A percentile compares a stretch with the other conserved stretches of the same genome.
phyloP scores from a whole-genome alignment of 1,140 invertebrate species.

The Leptoteleia sp. region DNA sequence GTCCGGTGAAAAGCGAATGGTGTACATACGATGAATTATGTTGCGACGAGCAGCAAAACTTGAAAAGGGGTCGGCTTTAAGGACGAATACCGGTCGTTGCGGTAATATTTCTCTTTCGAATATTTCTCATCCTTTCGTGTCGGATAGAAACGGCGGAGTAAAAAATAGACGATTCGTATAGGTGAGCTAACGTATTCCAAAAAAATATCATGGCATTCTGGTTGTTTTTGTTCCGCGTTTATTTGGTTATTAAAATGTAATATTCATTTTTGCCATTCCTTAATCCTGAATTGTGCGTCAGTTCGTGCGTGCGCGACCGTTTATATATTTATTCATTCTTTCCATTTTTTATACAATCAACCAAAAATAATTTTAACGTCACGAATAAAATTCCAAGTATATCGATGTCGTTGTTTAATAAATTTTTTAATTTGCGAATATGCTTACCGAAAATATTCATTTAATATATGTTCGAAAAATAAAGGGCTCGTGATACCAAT shows the following conservation, averaged over 20 bases:
- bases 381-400: too few relatives aligned
- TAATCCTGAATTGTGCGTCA: too few relatives aligned
- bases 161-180: slow-evolving; percentile 62
- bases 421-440: too few relatives aligned
- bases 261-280: too few relatives aligned
- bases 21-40: slow-evolving; percentile 60
- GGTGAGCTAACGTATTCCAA: slow-evolving; percentile 32
- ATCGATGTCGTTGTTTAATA: too few relatives aligned
- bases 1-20: slow-evolving; percentile 35
- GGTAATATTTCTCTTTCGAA: slow-evolving; percentile 66
- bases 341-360: too few relatives aligned
- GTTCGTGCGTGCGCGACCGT: too few relatives aligned
- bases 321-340: too few relatives aligned
- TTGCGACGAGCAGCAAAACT: slow-evolving; percentile 57
- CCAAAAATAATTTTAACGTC: too few relatives aligned
- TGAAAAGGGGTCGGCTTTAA: slow-evolving; percentile 58
- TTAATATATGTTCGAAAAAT: too few relatives aligned
- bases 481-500: too few relatives aligned
- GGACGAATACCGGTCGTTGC: slow-evolving; percentile 54
- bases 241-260: slow-evolving; percentile 25
- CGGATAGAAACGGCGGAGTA: slow-evolving; percentile 48
- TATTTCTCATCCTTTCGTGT: slow-evolving; percentile 61
- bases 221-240: slow-evolving; percentile 15
- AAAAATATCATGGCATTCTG: slow-evolving; percentile 9
- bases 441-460: too few relatives aligned